Base-by-base conservation (phyloP, 2,797 vertebrate species). In the Schizopygopsis malacanthus region DNA sequence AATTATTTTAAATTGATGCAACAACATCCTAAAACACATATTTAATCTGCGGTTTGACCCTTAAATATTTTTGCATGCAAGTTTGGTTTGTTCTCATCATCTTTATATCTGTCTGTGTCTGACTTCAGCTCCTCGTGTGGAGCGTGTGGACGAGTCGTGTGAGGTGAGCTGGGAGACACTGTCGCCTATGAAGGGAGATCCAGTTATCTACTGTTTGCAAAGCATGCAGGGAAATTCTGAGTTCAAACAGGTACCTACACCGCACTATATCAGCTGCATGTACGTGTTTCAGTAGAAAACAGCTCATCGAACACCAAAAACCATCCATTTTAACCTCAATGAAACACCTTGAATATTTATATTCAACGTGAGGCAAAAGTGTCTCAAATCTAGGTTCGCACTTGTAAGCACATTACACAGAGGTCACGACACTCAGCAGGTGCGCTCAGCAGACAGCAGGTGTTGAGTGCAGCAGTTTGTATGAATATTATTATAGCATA, bases 201-300 rank as follows among this genome's bases (percentile, higher is more conserved):
- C 97, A 6, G 88, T 99, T 90, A 96, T 97, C 93, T 99, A 99
- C 93, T 96, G 95, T 89, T 93, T 99, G 93, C 98, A 99, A 91
- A 95, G 95, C 93, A 98, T 98, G 97, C 93, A 96, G 92, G 98
- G 98, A 88, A 98, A 98, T 93, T 97, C 97, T 0, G 98, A 99
- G 86, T 99, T 98, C 92, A 99, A 96, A 95, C 98, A 99, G 98
- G 98, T 99, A 96, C 76, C 4, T 45, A 22, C 12, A 75, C 16
- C 18, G 22, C 16, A 47, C 37, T 22, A 3, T 25, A 43, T 43
- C 52, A n/a, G n/a, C 12, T 69, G 20, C 12, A 81, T 52, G 25
- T 16, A 25, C 22, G 12, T 12, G 22, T 25, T 67, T n/a, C 61
- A 43, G 43, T 50, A 37, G n/a, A 75, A 43, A 45, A 50, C n/a